phyloP scores from a whole-genome alignment of 2,888 invertebrate genomes.

The Mayetiola destructor region DNA sequence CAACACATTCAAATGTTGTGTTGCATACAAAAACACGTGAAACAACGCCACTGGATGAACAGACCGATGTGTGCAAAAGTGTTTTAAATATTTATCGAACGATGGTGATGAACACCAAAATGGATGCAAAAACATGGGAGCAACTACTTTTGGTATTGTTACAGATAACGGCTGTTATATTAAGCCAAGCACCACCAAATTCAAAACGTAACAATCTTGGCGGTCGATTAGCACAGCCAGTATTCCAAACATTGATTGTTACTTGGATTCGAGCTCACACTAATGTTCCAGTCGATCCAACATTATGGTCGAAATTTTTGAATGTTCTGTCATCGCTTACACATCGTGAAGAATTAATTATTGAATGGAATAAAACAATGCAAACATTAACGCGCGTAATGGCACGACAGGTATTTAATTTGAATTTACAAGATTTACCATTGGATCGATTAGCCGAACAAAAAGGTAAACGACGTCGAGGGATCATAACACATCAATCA shows the following conservation, averaged over 20 bases:
- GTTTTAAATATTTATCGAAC: conserved; percentile 91
- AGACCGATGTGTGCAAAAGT: conserved; percentile 90
- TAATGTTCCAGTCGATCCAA: conserved; percentile 75
- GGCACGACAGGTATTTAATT: conserved; percentile 84
- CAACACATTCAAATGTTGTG: conserved; percentile 36
- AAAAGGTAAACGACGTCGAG: conserved; percentile 53
- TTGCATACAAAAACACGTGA: conserved; percentile 44
- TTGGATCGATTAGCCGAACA: conserved; percentile 64
- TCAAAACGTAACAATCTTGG: conserved; percentile 60
- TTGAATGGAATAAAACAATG: conserved; percentile 98
- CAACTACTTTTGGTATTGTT: conserved; percentile 72
- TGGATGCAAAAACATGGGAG: conserved; percentile 90
- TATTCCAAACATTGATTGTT: conserved; percentile 87
- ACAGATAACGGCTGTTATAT: conserved; percentile 79
- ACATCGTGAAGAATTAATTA: conserved; percentile 85
- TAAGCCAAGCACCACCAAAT: conserved; percentile 63
- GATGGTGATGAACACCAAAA: conserved; percentile 91
- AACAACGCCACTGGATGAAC: conserved; percentile 68
- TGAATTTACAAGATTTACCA: conserved; percentile 79
- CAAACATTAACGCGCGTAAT: conserved; percentile 89
- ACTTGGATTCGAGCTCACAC: conserved; percentile 97
- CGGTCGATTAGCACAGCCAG: conserved; percentile 68
- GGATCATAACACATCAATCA: conserved; percentile 19
- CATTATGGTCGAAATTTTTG: conserved; percentile 89
- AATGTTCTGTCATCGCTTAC: conserved; percentile 75